phyloP scores from a whole-genome alignment of 2,888 invertebrate species.

The Serripes groenlandicus region DNA sequence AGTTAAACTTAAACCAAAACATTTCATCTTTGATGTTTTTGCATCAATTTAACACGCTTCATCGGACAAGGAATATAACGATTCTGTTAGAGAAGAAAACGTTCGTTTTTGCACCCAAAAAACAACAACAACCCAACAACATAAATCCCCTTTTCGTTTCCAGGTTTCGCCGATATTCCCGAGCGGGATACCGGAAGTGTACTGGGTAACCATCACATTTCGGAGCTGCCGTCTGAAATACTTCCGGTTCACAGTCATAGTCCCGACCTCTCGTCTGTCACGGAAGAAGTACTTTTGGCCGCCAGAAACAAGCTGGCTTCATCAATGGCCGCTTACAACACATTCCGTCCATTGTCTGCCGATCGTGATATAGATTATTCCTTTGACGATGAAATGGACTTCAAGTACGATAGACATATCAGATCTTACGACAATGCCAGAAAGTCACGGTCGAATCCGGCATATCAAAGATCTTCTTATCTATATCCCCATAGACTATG shows the following conservation, averaged over 20 bases:
- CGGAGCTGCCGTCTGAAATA: conserved; percentile 41
- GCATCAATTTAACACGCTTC: no score
- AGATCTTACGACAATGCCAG: conserved; percentile 76
- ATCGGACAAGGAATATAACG: no score
- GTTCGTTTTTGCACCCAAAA: no score
- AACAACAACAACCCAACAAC: no score
- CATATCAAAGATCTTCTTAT: conserved; percentile 48
- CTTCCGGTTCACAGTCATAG: conserved; percentile 27
- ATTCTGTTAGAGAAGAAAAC: no score
- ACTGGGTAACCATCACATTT: conserved; percentile 24
- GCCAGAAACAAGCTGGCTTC: conserved; percentile 75
- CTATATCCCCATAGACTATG: conserved; percentile 62
- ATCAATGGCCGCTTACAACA: conserved; percentile 66
- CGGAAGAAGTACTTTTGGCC: conserved; percentile 72
- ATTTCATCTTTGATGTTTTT: no score
- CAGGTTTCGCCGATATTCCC: conserved; percentile 70
- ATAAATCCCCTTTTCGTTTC: conserved; percentile 10
- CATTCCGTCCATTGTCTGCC: conserved; percentile 66
- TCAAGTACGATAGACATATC: conserved; percentile 76
- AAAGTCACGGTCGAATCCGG: conserved; percentile 47
- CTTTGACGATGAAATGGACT: conserved; percentile 78
- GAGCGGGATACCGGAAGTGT: conserved; percentile 58
- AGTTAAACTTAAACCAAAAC: no score
- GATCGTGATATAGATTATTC: conserved; percentile 75
- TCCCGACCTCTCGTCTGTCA: conserved; percentile 34